Evolutionary conservation across 1,140 invertebrate species (phyloP), one percentile per base, ranked within the genome.

Genomic region (Linepithema humile): DNA sequence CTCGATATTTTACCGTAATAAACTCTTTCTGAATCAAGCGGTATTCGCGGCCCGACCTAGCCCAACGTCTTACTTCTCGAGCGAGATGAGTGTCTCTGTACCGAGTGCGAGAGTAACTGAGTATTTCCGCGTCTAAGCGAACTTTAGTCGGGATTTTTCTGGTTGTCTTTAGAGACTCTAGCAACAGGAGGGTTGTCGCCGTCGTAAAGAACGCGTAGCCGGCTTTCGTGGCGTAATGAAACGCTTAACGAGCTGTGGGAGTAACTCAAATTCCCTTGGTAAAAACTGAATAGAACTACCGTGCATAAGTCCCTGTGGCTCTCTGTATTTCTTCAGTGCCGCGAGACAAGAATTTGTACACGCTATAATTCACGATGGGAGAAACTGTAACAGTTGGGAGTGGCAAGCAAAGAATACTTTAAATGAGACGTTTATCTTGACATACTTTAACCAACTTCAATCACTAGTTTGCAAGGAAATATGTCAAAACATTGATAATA

Each of bases 171-270:
- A 23, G 53, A 9, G 17, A 38, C 2, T 6, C 10, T 17, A 29
- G 26, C n/a, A n/a, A 12, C 64, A 67, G 15, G 23, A 20, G 23
- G 43, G 23, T 6, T 67, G 43, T 67, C 38, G 57, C 26, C 29
- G 57, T 29, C 57, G 23, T 45, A 72, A 55, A 55, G 69, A 20
- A 53, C 64, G 75, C 48, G 48, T 70, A 70, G 17, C 48, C n/a
- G 53, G 35, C 35, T 40, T 82, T 70, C 26, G 53, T 26, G 77
- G 40, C 48, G 74, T 77, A 77, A 77, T 77, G 65, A 82, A 82
- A 72, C 77, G 65, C 65, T 82, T 82, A 82, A 82, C 77, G 77
- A 82, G 77, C 77, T 55, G 48, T 72, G 77, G 77, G 77, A 82
- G 77, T 82, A 70, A 82, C 65, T 82, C 48, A 72, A 82, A 82